Percentiles rank a stretch among this genome's conserved stretches.
phyloP scores from a whole-genome alignment of 2,797 vertebrate genomes.

The Morus bassanus region DNA sequence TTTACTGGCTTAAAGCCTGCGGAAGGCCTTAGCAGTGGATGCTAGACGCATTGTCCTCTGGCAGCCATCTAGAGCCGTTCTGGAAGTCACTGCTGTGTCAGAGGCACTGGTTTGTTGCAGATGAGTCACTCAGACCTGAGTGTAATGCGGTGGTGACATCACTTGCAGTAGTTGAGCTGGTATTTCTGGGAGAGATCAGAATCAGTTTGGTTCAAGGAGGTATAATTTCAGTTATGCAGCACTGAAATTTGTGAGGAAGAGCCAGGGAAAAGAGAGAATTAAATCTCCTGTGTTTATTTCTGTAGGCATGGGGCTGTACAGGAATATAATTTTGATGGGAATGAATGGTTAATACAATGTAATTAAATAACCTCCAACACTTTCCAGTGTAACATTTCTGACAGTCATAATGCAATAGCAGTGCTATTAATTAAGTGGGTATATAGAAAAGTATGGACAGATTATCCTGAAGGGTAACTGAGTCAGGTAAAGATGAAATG shows the following conservation, averaged over 20 bases:
- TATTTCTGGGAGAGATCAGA: not conserved
- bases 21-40: not conserved
- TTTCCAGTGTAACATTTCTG: conserved; percentile 14
- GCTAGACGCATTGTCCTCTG: not conserved
- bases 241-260: not conserved
- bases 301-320: conserved; percentile 22
- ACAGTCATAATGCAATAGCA: conserved; percentile 35
- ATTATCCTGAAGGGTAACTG: conserved; percentile 66
- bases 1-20: not conserved
- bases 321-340: conserved; percentile 48
- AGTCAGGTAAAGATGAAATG: conserved; percentile 62
- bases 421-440: conserved; percentile 50
- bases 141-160: accelerated
- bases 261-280: not conserved
- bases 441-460: conserved; percentile 51
- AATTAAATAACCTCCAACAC: conserved; percentile 66
- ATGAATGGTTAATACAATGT: conserved; percentile 57
- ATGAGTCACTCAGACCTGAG: not conserved
- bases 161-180: not conserved
- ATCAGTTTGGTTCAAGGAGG: not conserved
- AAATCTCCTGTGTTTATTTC: conserved; percentile 59
- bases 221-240: not conserved
- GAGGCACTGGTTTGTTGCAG: accelerated
- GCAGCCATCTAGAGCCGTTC: not conserved
- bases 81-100: not conserved